A percentile compares a stretch with the other conserved stretches of the same genome.
These are phyloP conservation scores for Promerops cafer DNA, from an alignment of 2,113 vertebrate species.

Conservation along the genomic window DNA sequence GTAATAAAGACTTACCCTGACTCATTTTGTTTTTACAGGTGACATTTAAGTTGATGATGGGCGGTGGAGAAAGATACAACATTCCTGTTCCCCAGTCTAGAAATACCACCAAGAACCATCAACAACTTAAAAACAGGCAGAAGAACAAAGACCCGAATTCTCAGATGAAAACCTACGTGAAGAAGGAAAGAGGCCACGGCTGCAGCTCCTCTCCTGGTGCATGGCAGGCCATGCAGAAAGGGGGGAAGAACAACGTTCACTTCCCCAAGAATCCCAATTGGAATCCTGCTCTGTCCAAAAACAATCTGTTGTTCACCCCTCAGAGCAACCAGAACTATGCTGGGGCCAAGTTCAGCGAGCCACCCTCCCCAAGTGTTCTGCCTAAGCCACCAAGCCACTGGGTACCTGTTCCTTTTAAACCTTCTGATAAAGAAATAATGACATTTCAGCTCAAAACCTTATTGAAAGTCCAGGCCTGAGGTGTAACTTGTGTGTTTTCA, in stretches of 20 bases:
- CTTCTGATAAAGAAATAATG: conserved; percentile 93
- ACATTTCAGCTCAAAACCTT: conserved; percentile 97
- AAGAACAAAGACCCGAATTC: conserved; percentile 84
- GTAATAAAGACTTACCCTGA: background rate
- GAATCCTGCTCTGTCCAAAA: conserved; percentile 80
- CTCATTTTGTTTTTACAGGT: conserved; percentile 69
- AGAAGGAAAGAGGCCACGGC: conserved; percentile 79
- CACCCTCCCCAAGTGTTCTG: conserved; percentile 92
- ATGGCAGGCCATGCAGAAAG: conserved; percentile 87
- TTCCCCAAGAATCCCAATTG: conserved; percentile 82
- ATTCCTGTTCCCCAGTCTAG: conserved; percentile 87
- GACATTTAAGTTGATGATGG: conserved; percentile 91
- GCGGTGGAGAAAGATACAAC: conserved; percentile 93
- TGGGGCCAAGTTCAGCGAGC: conserved; percentile 97
- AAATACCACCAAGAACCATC: conserved; percentile 81
- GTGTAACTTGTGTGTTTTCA: background rate
- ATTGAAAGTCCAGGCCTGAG: conserved; percentile 94
- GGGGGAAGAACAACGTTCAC: conserved; percentile 73
- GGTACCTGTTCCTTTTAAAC: conserved; percentile 86
- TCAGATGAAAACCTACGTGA: conserved; percentile 74
- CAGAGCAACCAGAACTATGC: conserved; percentile 89
- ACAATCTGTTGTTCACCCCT: conserved; percentile 79
- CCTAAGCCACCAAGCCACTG: conserved; percentile 96
- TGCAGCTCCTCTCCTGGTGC: conserved; percentile 76
- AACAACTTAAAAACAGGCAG: conserved; percentile 81